These are phyloP conservation scores for Bursaphelenchus okinawaensis DNA, from an alignment of 2,888 invertebrate genomes.

Conservation along the genomic window DNA sequence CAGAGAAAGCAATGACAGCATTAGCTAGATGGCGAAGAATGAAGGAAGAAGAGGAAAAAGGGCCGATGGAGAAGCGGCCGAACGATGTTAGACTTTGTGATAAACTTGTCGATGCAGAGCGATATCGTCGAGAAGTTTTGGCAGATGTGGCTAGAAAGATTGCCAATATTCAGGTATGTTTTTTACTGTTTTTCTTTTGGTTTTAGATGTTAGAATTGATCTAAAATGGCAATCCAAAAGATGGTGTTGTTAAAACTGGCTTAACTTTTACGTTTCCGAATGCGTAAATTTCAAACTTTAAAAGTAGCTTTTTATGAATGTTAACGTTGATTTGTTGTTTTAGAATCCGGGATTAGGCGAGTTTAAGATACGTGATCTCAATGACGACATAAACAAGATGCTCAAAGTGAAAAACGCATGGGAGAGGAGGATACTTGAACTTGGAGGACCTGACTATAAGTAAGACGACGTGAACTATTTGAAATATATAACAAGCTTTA, in stretches of 20 bases:
- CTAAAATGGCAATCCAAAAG: not conserved
- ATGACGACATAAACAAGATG: conserved; percentile 97
- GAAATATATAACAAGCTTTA: no score
- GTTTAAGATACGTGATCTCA: conserved; percentile 90
- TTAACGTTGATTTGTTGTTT: no score
- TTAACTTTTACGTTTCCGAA: not conserved
- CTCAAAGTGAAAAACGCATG: conserved; percentile 76
- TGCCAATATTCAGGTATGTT: conserved; percentile 79
- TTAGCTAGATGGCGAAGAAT: conserved; percentile 95
- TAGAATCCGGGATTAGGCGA: conserved; percentile 82
- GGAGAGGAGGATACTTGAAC: conserved; percentile 89
- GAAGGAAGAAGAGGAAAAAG: conserved; percentile 73
- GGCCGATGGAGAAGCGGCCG: conserved; percentile 51
- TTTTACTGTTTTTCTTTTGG: not conserved
- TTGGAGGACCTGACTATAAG: conserved; percentile 81
- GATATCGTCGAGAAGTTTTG: conserved; percentile 79
- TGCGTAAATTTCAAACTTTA: no score
- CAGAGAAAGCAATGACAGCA: conserved; percentile 97
- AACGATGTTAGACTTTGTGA: conserved; percentile 72
- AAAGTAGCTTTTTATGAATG: no score
- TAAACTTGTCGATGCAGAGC: conserved; percentile 80
- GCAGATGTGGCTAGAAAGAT: conserved; percentile 96
- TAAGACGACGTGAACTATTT: no score
- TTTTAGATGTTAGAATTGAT: not conserved
- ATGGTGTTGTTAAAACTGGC: not conserved